phyloP scores from a whole-genome alignment of 2,113 vertebrate species.

The Penelope pileata region DNA sequence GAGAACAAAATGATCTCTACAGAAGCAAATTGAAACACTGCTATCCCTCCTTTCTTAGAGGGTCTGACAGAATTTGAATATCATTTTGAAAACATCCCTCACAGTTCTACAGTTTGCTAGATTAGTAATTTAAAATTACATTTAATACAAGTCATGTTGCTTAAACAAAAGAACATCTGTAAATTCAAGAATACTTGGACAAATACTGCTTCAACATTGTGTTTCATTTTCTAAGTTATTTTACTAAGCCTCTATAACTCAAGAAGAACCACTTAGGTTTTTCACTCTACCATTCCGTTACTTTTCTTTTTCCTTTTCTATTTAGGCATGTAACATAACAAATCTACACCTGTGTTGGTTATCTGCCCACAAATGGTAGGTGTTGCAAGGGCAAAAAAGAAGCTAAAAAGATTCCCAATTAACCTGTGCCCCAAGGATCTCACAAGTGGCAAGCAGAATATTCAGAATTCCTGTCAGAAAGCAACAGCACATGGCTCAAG shows the following conservation, averaged over 20 bases:
- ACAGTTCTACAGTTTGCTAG: not conserved
- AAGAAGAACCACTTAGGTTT: not conserved
- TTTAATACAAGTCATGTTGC: not conserved
- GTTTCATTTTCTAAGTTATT: not conserved
- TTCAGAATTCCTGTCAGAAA: not conserved
- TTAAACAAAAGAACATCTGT: not conserved
- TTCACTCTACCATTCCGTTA: not conserved
- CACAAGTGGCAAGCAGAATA: not conserved
- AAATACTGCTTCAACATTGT: not conserved
- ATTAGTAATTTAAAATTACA: not conserved
- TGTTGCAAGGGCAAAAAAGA: not conserved
- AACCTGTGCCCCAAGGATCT: not conserved
- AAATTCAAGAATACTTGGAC: not conserved
- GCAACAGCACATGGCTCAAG: not conserved
- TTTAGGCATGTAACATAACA: not conserved
- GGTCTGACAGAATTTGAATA: not conserved
- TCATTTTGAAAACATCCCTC: not conserved
- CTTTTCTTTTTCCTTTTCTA: not conserved
- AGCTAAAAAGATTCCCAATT: not conserved
- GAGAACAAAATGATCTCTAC: not conserved
- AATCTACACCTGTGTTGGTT: not conserved
- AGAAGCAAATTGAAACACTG: not conserved
- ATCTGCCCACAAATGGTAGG: not conserved
- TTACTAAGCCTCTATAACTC: not conserved
- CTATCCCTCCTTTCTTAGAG: not conserved